Percentiles rank a stretch among this genome's conserved stretches.
Evolutionary conservation across 1,140 invertebrate genomes (phyloP).

Genomic region (Mylabris phalerata): DNA sequence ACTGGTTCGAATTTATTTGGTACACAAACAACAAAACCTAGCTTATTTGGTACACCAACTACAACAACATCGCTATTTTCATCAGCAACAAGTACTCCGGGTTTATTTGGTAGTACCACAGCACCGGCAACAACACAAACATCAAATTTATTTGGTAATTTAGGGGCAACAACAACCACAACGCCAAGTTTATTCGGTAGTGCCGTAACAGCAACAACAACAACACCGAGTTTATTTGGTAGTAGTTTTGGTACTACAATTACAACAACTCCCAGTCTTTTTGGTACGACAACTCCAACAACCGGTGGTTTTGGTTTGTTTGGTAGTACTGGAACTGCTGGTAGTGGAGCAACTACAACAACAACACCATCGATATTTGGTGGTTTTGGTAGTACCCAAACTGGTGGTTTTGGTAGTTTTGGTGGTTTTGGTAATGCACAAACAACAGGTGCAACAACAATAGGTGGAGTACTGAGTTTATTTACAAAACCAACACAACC

Average conservation of each 20-base stretch:
- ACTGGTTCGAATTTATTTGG: constrained; percentile 41
- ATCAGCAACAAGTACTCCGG: constrained; percentile 27
- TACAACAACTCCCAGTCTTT: constrained; percentile 36
- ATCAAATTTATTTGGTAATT: constrained; percentile 36
- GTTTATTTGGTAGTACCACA: constrained; percentile 24
- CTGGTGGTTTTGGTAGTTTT: constrained; percentile 48
- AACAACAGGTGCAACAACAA: constrained; percentile 26
- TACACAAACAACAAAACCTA: constrained; percentile 28
- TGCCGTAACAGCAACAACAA: constrained; percentile 19
- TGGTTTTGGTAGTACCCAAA: constrained; percentile 44
- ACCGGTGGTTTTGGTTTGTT: constrained; percentile 18
- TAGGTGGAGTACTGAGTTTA: constrained; percentile 27
- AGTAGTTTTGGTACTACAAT: constrained; percentile 28
- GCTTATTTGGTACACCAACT: constrained; percentile 40
- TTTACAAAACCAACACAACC: constrained; percentile 45
- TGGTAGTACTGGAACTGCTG: constrained; percentile 15
- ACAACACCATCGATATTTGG: constrained; percentile 41
- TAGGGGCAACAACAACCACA: background rate
- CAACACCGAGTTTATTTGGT: constrained; percentile 36
- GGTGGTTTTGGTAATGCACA: constrained; percentile 44
- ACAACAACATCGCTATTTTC: constrained; percentile 42
- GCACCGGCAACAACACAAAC: constrained; percentile 35
- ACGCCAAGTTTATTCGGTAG: constrained; percentile 30
- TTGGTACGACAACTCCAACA: constrained; percentile 32
- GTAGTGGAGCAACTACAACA: constrained; percentile 20